Conservation (phyloP, 2,113 vertebrate genomes). For the Trochalopteron elliotii region DNA sequence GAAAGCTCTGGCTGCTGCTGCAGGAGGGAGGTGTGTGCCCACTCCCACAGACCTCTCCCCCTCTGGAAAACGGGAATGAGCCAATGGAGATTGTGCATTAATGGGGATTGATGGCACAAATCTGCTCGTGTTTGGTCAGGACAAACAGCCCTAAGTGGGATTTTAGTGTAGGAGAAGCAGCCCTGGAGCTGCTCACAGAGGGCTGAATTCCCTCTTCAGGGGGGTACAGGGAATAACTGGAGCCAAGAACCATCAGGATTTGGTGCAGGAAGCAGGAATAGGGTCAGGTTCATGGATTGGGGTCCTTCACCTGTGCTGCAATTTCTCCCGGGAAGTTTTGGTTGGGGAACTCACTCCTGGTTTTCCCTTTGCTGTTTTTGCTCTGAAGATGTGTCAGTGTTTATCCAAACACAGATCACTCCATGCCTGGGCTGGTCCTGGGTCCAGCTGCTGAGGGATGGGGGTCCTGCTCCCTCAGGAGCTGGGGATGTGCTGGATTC, state of each 20-base stretch:
- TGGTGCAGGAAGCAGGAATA: background rate
- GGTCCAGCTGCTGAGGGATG: too few relatives aligned
- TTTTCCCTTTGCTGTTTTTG: too few relatives aligned
- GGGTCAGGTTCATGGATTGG: accelerated
- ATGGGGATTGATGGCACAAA: slow-evolving; percentile 8
- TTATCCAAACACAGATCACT: too few relatives aligned
- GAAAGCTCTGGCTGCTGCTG: background rate
- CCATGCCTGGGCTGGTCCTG: too few relatives aligned
- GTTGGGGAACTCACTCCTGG: accelerated
- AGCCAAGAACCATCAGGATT: background rate
- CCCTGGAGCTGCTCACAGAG: background rate
- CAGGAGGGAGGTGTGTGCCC: background rate
- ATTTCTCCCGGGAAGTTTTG: background rate
- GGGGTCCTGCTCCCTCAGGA: too few relatives aligned
- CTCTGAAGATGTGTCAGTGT: too few relatives aligned
- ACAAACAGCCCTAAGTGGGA: background rate
- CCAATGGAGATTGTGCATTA: background rate
- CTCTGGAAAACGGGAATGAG: background rate
- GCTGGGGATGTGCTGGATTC: too few relatives aligned
- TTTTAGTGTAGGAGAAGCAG: background rate
- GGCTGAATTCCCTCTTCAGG: background rate
- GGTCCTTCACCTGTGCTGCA: accelerated
- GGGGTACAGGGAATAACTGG: background rate
- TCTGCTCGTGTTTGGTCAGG: background rate
- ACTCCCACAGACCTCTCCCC: background rate